phyloP scores from a whole-genome alignment of 2,888 invertebrate species.

The Petrolisthes manimaculis region DNA sequence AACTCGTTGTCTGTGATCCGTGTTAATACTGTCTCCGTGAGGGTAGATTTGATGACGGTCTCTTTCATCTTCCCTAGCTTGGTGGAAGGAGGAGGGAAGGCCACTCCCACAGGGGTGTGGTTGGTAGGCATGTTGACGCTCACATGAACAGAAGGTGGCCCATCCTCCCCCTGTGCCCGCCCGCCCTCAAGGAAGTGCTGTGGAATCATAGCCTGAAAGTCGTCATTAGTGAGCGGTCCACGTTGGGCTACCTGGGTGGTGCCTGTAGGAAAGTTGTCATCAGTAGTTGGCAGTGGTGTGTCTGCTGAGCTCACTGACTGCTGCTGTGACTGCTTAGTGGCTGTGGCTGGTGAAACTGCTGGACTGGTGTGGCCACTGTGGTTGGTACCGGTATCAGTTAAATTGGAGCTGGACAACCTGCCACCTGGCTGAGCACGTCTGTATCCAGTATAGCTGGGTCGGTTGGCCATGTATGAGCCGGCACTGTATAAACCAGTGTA shows the following conservation, averaged over 20 bases:
- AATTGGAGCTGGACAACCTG: slow-evolving; percentile 65
- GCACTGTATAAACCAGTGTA: slow-evolving; percentile 77
- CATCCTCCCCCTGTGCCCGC: slow-evolving; percentile 43
- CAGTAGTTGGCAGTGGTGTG: slow-evolving; percentile 70
- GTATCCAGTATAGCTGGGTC: slow-evolving; percentile 76
- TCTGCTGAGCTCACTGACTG: slow-evolving; percentile 22
- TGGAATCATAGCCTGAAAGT: slow-evolving; percentile 95
- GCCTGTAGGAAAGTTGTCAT: slow-evolving; percentile 79
- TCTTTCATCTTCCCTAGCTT: slow-evolving; percentile 90
- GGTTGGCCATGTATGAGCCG: slow-evolving; percentile 80
- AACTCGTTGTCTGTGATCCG: slow-evolving; percentile 93
- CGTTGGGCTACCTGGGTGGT: slow-evolving; percentile 66
- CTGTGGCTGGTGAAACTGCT: slow-evolving; percentile 56
- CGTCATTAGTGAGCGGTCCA: slow-evolving; percentile 90
- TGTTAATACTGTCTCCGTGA: slow-evolving; percentile 95
- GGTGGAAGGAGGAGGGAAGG: slow-evolving; percentile 79
- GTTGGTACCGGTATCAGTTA: slow-evolving; percentile 67
- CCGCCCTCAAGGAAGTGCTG: slow-evolving; percentile 81
- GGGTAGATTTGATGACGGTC: slow-evolving; percentile 94
- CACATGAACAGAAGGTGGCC: slow-evolving; percentile 77
- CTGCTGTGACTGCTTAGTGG: slow-evolving; percentile 40
- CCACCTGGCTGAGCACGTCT: slow-evolving; percentile 73
- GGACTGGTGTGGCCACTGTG: slow-evolving; percentile 70
- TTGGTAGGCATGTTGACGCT: slow-evolving; percentile 78
- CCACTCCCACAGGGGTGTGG: slow-evolving; percentile 57